Conservation (phyloP, 2,888 invertebrate species). For the Nowickia ferox region DNA sequence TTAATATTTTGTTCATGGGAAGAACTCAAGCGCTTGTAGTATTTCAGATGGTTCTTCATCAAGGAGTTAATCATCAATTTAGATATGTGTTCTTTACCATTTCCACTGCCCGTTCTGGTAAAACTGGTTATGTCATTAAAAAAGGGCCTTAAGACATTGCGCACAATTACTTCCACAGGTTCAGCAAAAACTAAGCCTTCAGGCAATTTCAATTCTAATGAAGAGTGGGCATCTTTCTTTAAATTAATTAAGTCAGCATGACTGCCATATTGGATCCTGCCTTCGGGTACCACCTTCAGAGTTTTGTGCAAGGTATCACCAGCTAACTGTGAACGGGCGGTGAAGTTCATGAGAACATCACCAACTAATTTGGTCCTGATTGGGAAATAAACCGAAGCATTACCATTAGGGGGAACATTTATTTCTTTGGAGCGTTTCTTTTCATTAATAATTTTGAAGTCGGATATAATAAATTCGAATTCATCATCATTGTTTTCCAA, state of each 20-base stretch:
- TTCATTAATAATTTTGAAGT: slow-evolving; percentile 94
- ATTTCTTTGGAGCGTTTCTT: slow-evolving; percentile 88
- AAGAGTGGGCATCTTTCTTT: slow-evolving; percentile 84
- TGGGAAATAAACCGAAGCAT: slow-evolving; percentile 92
- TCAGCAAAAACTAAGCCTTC: slow-evolving; percentile 87
- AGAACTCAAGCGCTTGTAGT: slow-evolving; percentile 85
- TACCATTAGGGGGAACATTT: slow-evolving; percentile 87
- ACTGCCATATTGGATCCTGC: slow-evolving; percentile 89
- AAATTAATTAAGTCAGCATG: slow-evolving; percentile 90
- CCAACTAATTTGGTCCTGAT: slow-evolving; percentile 90
- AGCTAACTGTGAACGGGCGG: slow-evolving; percentile 89
- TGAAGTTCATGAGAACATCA: slow-evolving; percentile 88
- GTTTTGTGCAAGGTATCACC: slow-evolving; percentile 91
- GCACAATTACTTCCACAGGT: slow-evolving; percentile 85
- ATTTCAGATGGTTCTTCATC: slow-evolving; percentile 91
- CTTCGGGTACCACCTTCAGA: slow-evolving; percentile 92
- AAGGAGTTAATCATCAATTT: slow-evolving; percentile 88
- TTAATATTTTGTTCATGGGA: slow-evolving; percentile 86
- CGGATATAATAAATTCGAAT: slow-evolving; percentile 93
- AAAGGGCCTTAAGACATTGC: slow-evolving; percentile 86
- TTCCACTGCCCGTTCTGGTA: slow-evolving; percentile 87
- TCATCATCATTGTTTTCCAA: slow-evolving; percentile 91
- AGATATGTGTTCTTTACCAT: slow-evolving; percentile 90
- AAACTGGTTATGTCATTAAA: slow-evolving; percentile 86
- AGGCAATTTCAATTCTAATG: slow-evolving; percentile 90